phyloP scores from a whole-genome alignment of 2,888 invertebrate genomes.

The Cerceris rybyensis region DNA sequence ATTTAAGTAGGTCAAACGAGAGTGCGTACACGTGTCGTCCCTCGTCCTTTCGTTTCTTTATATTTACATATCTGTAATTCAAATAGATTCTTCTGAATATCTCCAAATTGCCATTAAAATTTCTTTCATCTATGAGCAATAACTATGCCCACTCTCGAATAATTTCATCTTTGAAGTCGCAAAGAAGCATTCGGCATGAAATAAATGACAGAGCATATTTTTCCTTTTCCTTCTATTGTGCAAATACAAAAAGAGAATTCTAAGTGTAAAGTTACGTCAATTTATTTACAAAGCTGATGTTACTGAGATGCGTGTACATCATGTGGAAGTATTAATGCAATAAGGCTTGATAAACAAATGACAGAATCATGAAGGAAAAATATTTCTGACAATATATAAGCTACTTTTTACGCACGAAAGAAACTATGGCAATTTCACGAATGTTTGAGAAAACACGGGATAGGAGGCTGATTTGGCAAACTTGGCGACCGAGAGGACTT shows the following conservation, averaged over 20 bases:
- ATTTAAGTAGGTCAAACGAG: slow-evolving; percentile 37
- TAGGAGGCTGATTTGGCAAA: slow-evolving; percentile 49
- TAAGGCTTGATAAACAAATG: no score
- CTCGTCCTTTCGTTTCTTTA: slow-evolving; percentile 10
- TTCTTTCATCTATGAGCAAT: neutral
- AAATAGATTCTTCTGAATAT: neutral
- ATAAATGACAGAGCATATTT: no score
- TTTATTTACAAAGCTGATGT: no score
- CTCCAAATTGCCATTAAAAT: neutral
- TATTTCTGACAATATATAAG: neutral
- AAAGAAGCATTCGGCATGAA: no score
- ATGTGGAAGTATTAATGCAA: no score
- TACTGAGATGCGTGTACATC: no score
- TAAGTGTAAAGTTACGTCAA: no score
- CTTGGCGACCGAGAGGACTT: slow-evolving; percentile 50
- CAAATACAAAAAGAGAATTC: neutral
- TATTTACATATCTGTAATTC: neutral
- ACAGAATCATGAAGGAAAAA: no score
- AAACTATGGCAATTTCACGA: slow-evolving; percentile 16
- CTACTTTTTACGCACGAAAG: slow-evolving; percentile 1
- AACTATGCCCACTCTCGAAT: neutral
- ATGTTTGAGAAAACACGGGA: slow-evolving; percentile 14
- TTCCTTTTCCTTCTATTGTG: neutral
- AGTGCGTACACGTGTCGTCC: slow-evolving; percentile 23
- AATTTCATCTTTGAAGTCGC: no score